phyloP scores from a whole-genome alignment of 2,888 invertebrate species.

The Ectobius pallidus region DNA sequence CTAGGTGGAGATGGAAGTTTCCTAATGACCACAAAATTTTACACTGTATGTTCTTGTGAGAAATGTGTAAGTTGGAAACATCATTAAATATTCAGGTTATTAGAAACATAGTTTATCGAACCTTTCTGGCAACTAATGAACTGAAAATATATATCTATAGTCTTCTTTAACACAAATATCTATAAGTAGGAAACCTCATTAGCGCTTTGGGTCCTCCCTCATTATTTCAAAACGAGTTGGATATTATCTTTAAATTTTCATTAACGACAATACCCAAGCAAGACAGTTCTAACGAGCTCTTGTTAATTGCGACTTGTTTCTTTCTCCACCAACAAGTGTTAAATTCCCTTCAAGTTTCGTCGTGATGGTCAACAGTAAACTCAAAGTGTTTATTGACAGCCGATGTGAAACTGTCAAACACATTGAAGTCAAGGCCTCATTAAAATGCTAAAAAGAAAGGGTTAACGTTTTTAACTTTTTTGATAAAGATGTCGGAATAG shows the following conservation, averaged over 20 bases:
- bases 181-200: background rate
- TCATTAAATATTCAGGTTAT: background rate
- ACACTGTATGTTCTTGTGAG: background rate
- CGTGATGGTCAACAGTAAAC: conserved; percentile 2
- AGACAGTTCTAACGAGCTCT: background rate
- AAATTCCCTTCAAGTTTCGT: background rate
- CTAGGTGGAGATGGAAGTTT: too few species aligned
- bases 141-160: background rate
- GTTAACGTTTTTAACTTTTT: background rate
- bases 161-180: background rate
- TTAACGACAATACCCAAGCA: background rate
- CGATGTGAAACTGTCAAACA: conserved; percentile 4
- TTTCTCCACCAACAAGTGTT: conserved; percentile 3
- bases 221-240: background rate
- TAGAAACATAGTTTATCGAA: conserved; percentile 6
- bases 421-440: conserved; percentile 3
- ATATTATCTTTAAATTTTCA: too few species aligned
- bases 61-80: background rate
- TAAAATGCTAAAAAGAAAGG: background rate
- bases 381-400: background rate
- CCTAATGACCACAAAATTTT: background rate
- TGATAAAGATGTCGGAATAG: conserved; percentile 7
- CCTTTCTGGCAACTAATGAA: background rate
- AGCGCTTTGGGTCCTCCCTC: background rate
- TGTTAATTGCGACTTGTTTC: conserved; percentile 3